A percentile compares a stretch with the other conserved stretches of the same genome.
These are phyloP conservation scores for Hyperoplus immaculatus DNA, from an alignment of 2,797 vertebrate genomes.

Conservation along the genomic window DNA sequence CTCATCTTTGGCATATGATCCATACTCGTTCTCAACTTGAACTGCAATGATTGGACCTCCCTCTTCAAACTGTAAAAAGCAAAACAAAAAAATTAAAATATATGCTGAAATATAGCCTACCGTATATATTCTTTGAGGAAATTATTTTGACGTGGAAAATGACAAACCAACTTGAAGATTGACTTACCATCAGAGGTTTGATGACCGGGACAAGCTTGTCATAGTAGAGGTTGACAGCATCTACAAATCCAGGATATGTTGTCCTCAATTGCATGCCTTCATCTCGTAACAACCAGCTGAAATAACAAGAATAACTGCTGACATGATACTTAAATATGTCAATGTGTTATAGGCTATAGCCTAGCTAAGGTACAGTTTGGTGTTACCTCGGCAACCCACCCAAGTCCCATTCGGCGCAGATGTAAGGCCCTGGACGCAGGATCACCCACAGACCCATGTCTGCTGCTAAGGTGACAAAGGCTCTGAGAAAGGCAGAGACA, in stretches of 20 bases:
- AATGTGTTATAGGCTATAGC: conserved; percentile 13
- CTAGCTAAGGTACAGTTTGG: background rate
- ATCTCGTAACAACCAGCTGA: conserved; percentile 92
- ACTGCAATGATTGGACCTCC: conserved; percentile 94
- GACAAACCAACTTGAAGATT: background rate
- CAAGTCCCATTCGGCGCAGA: conserved; percentile 86
- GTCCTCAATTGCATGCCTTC: conserved; percentile 89
- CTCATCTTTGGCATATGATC: conserved; percentile 91
- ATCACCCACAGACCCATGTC: conserved; percentile 93
- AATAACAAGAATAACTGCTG: background rate
- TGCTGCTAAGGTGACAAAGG: conserved; percentile 88
- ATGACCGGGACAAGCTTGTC: conserved; percentile 87
- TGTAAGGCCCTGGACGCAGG: conserved; percentile 92
- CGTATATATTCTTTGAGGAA: background rate
- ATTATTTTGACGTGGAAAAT: background rate
- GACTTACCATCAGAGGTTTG: conserved; percentile 87
- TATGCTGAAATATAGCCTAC: background rate
- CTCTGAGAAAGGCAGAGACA: conserved; percentile 76
- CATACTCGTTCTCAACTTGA: conserved; percentile 96
- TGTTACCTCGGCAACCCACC: conserved; percentile 91
- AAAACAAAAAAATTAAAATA: background rate
- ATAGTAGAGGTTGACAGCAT: conserved; percentile 90
- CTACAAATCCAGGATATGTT: conserved; percentile 87
- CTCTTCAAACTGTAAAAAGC: conserved; percentile 85
- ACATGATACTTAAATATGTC: background rate